Evolutionary conservation across 2,113 vertebrate genomes (phyloP), one percentile per base, ranked within the genome.

Genomic region (Burhinus bistriatus): DNA sequence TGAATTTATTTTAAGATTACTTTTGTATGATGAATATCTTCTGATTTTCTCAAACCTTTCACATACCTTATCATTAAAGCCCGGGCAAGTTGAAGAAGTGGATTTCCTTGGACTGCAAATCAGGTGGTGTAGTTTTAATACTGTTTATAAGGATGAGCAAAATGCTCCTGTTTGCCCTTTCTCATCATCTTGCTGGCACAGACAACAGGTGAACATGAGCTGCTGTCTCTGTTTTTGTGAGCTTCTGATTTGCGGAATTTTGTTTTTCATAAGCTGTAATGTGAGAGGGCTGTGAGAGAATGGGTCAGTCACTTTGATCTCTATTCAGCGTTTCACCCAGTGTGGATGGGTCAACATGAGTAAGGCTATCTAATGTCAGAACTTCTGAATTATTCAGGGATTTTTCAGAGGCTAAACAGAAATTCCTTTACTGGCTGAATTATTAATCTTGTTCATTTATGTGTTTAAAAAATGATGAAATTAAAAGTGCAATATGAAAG

Each of bases 321-420:
- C 95, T 98, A 96, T 96, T 97, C 83, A 85, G 61, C 34, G 5
- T 91, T 97, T 96, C 90, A 93, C 54, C 73, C 66, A 71, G 71
- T 22, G 38, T 88, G 36, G 78, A 77, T 91, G 65, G 83, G 83
- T 86, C 94, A 89, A 57, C 66, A 44, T 79, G 54, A 75, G 87
- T 88, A 91, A 94, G 64, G 58, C 69, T 97, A 90, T 98, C 96
- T 91, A 61, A 83, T 98, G 64, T 92, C 92, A 97, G 81, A 93
- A 97, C 96, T 86, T 61, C 40, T 99, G 47, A 98, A 98, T 98
- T 98, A 98, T 98, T 98, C 66, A 99, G 82, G 58, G 57, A n/a
- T 75, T 91, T 49, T 94, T 96, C 90, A 97, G 86, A 78, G 34
- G 45, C 85, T 97, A 94, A 98, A 85, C 55, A 76, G 96, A 98